Evolutionary conservation across 2,113 vertebrate species (phyloP).

Genomic region (Eulemur macaco): DNA sequence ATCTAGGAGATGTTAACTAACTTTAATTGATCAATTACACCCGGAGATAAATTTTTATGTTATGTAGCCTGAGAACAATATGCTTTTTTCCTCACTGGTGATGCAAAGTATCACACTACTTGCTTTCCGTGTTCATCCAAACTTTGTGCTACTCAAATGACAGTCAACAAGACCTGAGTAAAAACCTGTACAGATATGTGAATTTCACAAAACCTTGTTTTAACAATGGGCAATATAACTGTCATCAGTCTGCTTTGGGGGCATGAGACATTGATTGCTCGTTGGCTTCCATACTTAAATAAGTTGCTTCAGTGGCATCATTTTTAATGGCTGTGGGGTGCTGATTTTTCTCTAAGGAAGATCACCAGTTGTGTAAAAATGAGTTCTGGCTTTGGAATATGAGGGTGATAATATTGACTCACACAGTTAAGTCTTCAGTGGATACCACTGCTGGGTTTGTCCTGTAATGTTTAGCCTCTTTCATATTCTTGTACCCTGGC

Average conservation of each 20-base stretch:
- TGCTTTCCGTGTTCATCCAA: fast-evolving
- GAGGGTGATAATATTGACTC: not conserved
- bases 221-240: not conserved
- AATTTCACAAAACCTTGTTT: not conserved
- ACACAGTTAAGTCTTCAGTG: not conserved
- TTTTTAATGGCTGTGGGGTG: not conserved
- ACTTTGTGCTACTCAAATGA: not conserved
- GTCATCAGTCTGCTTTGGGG: no score
- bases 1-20: not conserved
- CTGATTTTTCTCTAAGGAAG: not conserved
- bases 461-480: not conserved
- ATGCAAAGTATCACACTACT: no score
- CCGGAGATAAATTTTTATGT: not conserved
- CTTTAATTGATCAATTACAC: fast-evolving
- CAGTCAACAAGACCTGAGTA: not conserved
- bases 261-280: not conserved
- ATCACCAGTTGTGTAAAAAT: not conserved
- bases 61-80: not conserved
- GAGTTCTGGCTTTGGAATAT: not conserved
- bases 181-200: not conserved
- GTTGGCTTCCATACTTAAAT: not conserved
- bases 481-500: not conserved
- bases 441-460: fast-evolving
- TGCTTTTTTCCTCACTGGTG: not conserved
- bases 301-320: not conserved